Percentiles rank a stretch among this genome's conserved stretches.
These are phyloP conservation scores for Clepsis dumicolana DNA, from an alignment of 2,888 invertebrate species.

Conservation along the genomic window DNA sequence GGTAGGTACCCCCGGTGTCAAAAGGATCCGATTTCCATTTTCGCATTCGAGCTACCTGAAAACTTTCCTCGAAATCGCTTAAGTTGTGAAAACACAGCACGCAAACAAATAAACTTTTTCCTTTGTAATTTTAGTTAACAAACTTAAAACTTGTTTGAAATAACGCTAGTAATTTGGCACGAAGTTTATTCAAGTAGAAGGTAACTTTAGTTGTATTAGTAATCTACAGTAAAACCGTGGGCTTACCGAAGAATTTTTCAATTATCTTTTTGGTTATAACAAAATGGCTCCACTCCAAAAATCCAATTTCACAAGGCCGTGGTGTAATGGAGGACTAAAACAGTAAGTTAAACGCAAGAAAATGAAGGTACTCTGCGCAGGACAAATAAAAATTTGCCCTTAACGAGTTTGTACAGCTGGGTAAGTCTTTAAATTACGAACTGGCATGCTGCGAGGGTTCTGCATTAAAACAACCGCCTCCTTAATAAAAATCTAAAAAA, in stretches of 20 bases:
- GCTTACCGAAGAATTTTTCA: slow-evolving; percentile 5
- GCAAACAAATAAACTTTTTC: background rate
- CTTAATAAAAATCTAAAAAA: too few relatives aligned
- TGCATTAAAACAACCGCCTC: background rate
- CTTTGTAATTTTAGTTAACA: background rate
- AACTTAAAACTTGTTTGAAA: background rate
- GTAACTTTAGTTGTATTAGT: background rate
- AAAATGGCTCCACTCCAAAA: slow-evolving; percentile 1
- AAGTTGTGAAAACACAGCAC: background rate
- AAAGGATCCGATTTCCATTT: background rate
- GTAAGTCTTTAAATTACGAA: slow-evolving; percentile 8
- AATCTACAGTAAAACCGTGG: background rate
- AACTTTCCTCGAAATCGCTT: background rate
- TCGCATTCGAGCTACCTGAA: background rate
- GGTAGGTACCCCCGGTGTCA: background rate
- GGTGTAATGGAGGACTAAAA: slow-evolving; percentile 10
- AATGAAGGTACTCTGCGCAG: slow-evolving; percentile 43
- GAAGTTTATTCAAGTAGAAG: background rate
- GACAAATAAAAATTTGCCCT: slow-evolving; percentile 48
- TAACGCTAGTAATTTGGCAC: background rate
- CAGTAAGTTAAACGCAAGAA: slow-evolving; percentile 21
- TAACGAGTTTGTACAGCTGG: slow-evolving; percentile 46
- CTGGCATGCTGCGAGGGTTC: background rate
- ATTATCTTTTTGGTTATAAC: background rate
- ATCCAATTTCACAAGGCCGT: slow-evolving; percentile 9